phyloP scores from a whole-genome alignment of 1,140 invertebrate genomes.

The Choristoneura fumiferana region DNA sequence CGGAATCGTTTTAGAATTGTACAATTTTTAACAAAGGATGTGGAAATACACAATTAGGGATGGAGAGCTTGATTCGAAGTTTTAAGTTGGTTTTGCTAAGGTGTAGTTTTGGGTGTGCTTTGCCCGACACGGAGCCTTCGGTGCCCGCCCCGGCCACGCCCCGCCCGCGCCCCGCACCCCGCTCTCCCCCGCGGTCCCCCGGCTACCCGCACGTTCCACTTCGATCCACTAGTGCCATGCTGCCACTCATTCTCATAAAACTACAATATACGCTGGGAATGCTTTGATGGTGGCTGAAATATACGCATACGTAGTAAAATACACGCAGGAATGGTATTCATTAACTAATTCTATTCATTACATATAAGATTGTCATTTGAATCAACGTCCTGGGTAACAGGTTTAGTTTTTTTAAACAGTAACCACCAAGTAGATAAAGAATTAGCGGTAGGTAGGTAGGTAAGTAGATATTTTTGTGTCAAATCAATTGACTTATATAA shows the following conservation, averaged over 20 bases:
- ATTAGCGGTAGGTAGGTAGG: no score
- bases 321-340: no score
- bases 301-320: no score
- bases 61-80: background rate
- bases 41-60: background rate
- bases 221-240: background rate
- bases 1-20: background rate
- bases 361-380: no score
- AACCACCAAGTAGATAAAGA: no score
- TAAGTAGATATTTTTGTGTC: no score
- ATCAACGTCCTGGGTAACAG: no score
- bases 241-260: background rate
- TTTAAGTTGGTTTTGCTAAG: background rate
- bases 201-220: background rate
- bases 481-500: no score
- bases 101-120: background rate
- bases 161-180: background rate
- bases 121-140: no score
- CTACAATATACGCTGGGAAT: background rate
- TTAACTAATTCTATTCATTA: no score
- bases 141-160: conserved; percentile 1
- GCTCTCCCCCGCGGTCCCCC: background rate
- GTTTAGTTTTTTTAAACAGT: no score
- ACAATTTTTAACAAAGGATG: background rate
- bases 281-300: no score